These are phyloP conservation scores for Triplophysa bombifrons DNA, from an alignment of 2,797 vertebrate species.

Conservation along the genomic window DNA sequence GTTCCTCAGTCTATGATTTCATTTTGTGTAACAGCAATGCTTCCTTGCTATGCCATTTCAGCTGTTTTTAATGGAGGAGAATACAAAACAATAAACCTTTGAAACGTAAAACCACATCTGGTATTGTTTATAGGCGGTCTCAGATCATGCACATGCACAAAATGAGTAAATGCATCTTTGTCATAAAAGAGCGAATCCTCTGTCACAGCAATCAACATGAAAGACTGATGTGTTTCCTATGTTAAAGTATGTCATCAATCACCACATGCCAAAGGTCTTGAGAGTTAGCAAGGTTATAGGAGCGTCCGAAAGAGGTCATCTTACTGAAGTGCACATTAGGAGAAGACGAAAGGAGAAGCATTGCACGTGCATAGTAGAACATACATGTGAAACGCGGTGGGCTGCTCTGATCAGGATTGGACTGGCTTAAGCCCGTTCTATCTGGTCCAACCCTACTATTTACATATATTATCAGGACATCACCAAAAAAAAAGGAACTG, in stretches of 20 bases:
- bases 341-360: background rate
- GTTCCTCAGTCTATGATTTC: background rate
- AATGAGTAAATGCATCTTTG: background rate
- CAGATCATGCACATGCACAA: background rate
- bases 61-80: slow-evolving; percentile 11
- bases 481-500: slow-evolving; percentile 61
- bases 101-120: slow-evolving; percentile 7
- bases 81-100: slow-evolving; percentile 30
- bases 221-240: background rate
- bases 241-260: slow-evolving; percentile 7
- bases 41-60: slow-evolving; percentile 21
- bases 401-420: slow-evolving; percentile 63
- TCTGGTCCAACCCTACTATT: slow-evolving; percentile 72
- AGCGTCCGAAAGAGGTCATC: slow-evolving; percentile 4
- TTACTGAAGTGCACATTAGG: background rate
- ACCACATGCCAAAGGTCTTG: slow-evolving; percentile 1
- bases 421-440: slow-evolving; percentile 77
- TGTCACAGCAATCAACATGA: background rate
- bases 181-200: background rate
- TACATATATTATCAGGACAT: slow-evolving; percentile 74
- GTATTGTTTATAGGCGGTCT: slow-evolving; percentile 17
- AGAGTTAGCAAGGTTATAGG: slow-evolving; percentile 11
- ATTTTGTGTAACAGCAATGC: slow-evolving; percentile 2
- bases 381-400: slow-evolving; percentile 57
- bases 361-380: slow-evolving; percentile 61